Base-by-base conservation (phyloP, 2,113 vertebrate species). In the Gallinago jamesoni region DNA sequence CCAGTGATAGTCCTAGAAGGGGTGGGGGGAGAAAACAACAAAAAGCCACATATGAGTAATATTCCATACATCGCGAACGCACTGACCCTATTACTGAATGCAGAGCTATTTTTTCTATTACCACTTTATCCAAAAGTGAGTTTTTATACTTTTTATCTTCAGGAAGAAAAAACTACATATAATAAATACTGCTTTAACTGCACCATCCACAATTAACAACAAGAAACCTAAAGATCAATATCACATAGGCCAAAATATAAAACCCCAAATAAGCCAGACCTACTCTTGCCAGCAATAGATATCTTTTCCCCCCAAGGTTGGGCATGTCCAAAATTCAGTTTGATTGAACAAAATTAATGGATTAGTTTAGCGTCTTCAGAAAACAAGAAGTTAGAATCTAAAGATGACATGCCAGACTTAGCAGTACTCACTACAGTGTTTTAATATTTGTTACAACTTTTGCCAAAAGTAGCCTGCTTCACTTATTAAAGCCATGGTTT, bases 1-100 rank as follows among this genome's bases (percentile, higher is more conserved):
- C 99, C 99, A 99, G 83, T 99, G 99, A 89, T 99, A 99, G 96
- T 99, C 99, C 99, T 99, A 92, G 41, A 96, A 35, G 12, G 35
- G 23, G 20, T 16, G 27, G 11, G 66, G 52, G 50, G 24, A 23
- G 33, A 63, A 47, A 87, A 78, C 50, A 77, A 78, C 19, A 35
- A 6, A 73, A 18, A 85, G 25, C 31, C 13, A 77, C 7, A 12
- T 9, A 2, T 95, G 19, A 95, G 47, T 45, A 87, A 56, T 21
- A 87, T 6, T 82, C 47, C 8, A 10, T 15, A 31, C 4, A 66
- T 9, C 25, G 50, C 13, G 23, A 79, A 70, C 0, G 3, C 22
- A 28, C 21, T 52, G 53, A 73, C 12, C 12, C 72, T 83, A 27
- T 30, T 24, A 41, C 10, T 48, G 7, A 87, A 80, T 22, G 21